These are phyloP conservation scores for Metridium senile DNA, from an alignment of 92 coral and sea anemone genomes.

Conservation along the genomic window DNA sequence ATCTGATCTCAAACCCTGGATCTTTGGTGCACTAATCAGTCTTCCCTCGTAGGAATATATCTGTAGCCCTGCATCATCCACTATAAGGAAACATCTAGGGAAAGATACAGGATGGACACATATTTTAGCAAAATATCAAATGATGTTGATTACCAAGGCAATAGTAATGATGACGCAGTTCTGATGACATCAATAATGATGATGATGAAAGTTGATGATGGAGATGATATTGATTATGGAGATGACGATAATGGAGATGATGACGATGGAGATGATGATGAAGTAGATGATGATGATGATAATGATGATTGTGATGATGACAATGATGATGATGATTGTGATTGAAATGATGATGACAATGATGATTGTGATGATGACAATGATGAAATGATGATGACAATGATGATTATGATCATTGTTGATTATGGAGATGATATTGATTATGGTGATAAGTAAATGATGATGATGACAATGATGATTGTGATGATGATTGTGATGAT, in stretches of 20 bases:
- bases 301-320: not conserved
- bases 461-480: not conserved
- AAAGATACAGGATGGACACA: not conserved
- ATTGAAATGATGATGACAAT: not conserved
- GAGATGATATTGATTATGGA: not conserved
- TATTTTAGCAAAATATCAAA: too few relatives aligned
- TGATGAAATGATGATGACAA: not conserved
- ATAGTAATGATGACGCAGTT: not conserved
- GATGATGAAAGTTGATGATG: not conserved
- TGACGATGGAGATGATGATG: not conserved
- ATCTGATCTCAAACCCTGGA: slow-evolving; percentile 88
- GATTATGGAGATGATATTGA: not conserved
- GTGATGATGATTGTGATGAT: not conserved
- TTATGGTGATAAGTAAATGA: not conserved
- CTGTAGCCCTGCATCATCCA: slow-evolving; percentile 96
- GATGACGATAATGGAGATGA: not conserved
- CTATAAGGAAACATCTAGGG: slow-evolving; percentile 85
- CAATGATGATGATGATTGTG: not conserved
- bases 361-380: not conserved
- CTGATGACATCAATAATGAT: not conserved
- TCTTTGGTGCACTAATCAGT: slow-evolving; percentile 86
- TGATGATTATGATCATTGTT: not conserved
- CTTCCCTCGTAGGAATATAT: slow-evolving; percentile 98
- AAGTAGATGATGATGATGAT: not conserved
- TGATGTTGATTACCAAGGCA: not conserved